A percentile compares a stretch with the other conserved stretches of the same genome.
These are phyloP conservation scores for Halocynthia aurantium DNA, from an alignment of 23 tunicate species.

Conservation along the genomic window DNA sequence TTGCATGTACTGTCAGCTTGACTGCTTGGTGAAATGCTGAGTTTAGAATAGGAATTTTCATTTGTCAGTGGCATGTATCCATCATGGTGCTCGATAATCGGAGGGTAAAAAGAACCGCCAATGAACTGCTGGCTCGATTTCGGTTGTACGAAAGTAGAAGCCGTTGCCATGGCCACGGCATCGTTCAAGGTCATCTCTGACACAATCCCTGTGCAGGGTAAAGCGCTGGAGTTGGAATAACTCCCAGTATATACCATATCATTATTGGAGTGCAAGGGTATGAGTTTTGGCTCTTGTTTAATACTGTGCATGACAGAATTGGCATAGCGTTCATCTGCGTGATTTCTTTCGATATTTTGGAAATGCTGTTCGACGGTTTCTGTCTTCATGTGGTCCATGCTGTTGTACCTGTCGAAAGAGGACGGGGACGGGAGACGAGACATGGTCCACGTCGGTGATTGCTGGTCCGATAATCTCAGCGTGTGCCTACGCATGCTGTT, in stretches of 20 bases:
- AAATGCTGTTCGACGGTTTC: constrained; percentile 19
- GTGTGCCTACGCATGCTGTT: background rate
- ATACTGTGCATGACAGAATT: constrained; percentile 12
- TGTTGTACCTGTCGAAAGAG: constrained; percentile 5
- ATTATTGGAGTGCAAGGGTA: constrained; percentile 5
- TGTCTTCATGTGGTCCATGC: constrained; percentile 5
- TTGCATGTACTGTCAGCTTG: background rate
- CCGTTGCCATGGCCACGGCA: constrained; percentile 15
- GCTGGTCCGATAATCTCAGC: background rate
- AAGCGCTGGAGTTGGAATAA: constrained; percentile 6
- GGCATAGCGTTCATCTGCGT: constrained; percentile 2
- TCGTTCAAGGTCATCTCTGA: constrained; percentile 12
- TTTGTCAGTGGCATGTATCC: constrained; percentile 8
- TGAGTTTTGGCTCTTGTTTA: constrained; percentile 14
- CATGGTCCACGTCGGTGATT: constrained; percentile 5
- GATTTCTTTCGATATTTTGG: background rate
- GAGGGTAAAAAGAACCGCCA: background rate
- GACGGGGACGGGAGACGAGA: constrained; percentile 15
- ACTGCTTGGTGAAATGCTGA: constrained; percentile 8
- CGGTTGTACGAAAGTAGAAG: constrained; percentile 18
- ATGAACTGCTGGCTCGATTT: constrained; percentile 2
- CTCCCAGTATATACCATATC: constrained; percentile 7
- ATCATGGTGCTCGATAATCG: constrained; percentile 6
- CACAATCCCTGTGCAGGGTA: background rate
- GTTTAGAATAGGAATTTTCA: background rate